Conservation (phyloP, 2,113 vertebrate genomes). For the Ornithorhynchus anatinus region DNA sequence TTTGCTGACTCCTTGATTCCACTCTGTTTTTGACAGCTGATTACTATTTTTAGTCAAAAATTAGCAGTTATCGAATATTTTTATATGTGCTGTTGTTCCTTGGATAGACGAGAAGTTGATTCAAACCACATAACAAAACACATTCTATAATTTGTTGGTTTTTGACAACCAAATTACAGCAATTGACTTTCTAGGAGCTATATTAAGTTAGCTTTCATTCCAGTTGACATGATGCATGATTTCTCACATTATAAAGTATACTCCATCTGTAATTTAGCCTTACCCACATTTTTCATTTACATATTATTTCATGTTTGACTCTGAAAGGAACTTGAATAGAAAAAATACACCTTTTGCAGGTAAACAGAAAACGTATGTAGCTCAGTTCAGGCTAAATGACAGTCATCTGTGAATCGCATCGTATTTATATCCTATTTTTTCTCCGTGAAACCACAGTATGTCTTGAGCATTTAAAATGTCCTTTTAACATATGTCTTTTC, state of each 20-base stretch:
- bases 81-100: neutral
- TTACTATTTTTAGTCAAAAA: neutral
- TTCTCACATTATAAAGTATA: neutral
- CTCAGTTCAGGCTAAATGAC: neutral
- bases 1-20: neutral
- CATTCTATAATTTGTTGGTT: neutral
- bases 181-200: neutral
- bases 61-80: neutral
- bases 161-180: neutral
- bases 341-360: neutral
- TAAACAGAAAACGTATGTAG: neutral
- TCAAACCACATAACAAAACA: neutral
- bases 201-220: conserved; percentile 2
- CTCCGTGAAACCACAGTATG: neutral
- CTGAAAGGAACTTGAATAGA: neutral
- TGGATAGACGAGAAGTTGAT: neutral
- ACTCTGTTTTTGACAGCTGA: neutral
- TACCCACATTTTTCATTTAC: neutral
- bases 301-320: neutral
- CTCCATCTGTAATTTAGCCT: neutral
- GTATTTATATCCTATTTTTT: neutral
- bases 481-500: too few species aligned
- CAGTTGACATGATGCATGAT: neutral
- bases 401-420: neutral
- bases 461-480: neutral